Base-by-base conservation (phyloP, 2,797 vertebrate species). In the Onychomys arenicola region DNA sequence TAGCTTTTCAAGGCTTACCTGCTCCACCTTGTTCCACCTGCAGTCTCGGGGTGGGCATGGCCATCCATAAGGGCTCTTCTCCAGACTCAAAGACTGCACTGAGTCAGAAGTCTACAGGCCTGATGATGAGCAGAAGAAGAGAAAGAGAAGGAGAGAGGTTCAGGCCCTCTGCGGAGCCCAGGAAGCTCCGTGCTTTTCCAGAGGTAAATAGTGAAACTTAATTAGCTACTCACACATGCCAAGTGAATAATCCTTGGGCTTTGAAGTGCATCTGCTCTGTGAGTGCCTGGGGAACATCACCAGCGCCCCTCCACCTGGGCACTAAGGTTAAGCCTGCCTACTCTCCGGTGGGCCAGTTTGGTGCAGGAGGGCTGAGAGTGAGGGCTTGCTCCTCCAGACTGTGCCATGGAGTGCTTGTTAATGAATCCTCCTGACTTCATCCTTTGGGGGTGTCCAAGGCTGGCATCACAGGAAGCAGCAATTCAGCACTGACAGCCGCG, bases 201-300 rank as follows among this genome's bases (percentile, higher is more conserved):
- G 93, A 97, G 93, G 96, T 98, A 98, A 98, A 98, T 43, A 98
- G 83, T 81, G 63, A 97, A 96, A 98, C 95, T 98, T 98, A 98
- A 98, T 98, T 98, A 98, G 97, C 83, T 91, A 89, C 94, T 91
- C 23, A 4, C 10, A 16, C 16, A 2, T n/a, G 82, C 95, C 77
- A 97, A 96, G 76, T 2, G 17, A 95, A 61, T 96, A 96, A 98
- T 98, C 97, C 93, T 32, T 84, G 49, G 97, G 98, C 97, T 97
- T 98, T 97, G 55, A 32, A 12, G 89, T 90, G 90, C 97, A 98
- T 97, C 98, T 98, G 96, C 96, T 97, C 96, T 94, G 73, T 37
- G 13, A 52, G 77, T 94, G 91, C 87, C 10, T 69, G 96, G 77
- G 65, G 83, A 93, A 83, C 76, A 77, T 69, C 90, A 69, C 92